These are phyloP conservation scores for Chaenocephalus aceratus DNA, from an alignment of 2,113 vertebrate genomes.

Conservation along the genomic window DNA sequence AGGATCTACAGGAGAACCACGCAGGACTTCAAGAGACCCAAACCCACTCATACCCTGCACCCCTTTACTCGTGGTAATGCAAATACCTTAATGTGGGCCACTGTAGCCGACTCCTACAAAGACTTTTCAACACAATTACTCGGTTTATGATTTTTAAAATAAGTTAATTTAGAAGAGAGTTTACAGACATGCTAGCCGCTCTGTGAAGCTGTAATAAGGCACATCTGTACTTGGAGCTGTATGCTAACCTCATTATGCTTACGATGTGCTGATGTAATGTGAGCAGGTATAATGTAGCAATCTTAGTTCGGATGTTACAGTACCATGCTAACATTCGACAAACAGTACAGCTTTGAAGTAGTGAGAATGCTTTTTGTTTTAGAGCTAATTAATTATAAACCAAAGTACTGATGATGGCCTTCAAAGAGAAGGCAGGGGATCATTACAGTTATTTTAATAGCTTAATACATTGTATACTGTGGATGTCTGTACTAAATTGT, in stretches of 20 bases:
- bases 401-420: not conserved
- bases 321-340: not conserved
- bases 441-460: too few relatives aligned
- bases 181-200: not conserved
- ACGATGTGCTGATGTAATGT: not conserved
- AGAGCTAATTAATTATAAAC: not conserved
- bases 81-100: not conserved
- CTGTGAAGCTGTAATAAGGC: not conserved
- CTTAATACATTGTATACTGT: too few relatives aligned
- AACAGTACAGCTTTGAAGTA: not conserved
- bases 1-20: conserved; percentile 17
- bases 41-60: not conserved
- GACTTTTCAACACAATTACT: not conserved
- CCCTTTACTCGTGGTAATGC: too few relatives aligned
- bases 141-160: not conserved
- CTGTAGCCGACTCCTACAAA: not conserved
- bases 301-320: not conserved
- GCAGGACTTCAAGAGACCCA: conserved; percentile 20
- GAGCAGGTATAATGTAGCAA: not conserved
- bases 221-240: not conserved
- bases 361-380: not conserved
- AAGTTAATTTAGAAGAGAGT: not conserved
- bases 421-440: too few relatives aligned
- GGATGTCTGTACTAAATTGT: too few relatives aligned
- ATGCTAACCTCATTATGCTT: not conserved